Evolutionary conservation across 2,113 vertebrate species (phyloP).

Genomic region (Microtus montanus): DNA sequence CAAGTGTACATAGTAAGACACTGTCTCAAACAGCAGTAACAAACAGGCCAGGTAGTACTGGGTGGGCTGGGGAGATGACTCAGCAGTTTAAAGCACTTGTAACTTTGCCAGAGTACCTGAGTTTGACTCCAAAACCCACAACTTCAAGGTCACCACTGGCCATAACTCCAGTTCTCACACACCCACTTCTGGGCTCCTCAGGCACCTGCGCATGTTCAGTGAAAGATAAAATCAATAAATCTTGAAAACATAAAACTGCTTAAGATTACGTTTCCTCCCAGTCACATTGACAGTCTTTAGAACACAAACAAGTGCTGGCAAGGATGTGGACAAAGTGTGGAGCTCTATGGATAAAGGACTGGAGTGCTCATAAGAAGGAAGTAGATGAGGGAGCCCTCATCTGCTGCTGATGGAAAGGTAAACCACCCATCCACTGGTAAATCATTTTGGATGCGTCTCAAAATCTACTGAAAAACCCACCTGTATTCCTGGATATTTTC

Average conservation of each 20-base stretch:
- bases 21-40: neutral
- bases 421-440: neutral
- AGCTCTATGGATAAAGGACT: neutral
- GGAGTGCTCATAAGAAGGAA: neutral
- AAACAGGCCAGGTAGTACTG: fast-evolving
- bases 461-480: neutral
- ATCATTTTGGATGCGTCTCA: no score
- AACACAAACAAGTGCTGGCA: neutral
- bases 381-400: neutral
- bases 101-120: neutral
- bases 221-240: neutral
- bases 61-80: neutral
- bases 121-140: neutral
- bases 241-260: neutral
- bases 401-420: no score
- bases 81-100: neutral
- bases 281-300: neutral
- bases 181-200: neutral
- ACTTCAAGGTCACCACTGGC: neutral
- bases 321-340: neutral
- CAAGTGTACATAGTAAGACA: neutral
- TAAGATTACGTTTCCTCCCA: neutral
- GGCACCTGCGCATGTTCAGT: neutral
- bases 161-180: neutral
- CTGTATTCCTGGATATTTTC: neutral